Base-by-base conservation (phyloP, 2,888 invertebrate genomes). In the Nomada hirtipes region DNA sequence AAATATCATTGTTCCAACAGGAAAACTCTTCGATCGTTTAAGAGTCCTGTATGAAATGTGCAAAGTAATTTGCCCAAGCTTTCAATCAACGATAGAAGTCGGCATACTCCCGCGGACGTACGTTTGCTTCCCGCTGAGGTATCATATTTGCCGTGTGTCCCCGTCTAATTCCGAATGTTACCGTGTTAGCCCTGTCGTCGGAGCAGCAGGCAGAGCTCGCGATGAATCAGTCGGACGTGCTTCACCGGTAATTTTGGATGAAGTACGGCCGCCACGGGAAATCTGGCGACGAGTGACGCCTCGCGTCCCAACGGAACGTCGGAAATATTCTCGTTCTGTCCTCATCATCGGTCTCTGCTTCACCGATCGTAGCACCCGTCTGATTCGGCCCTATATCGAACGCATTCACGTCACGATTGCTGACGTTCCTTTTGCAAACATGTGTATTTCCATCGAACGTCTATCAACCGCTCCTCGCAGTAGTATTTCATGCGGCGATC, bases 261-360 rank as follows among this genome's bases (percentile, higher is more conserved):
- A 91, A 86, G 89, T 90, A 91, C 88, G 90, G 84, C 87, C 91
- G 84, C 89, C 91, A 82, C 91, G 91, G 91, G 91, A 91, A 91
- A 91, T 91, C 91, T 91, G 86, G 88, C 85, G 88, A 88, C 88
- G 82, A 88, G 88, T 88, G 88, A 88, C 86, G 83, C 86, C 79
- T 76, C 67, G 63, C 69, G 79, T 83, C 90, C 90, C 84, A 76
- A 52, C 53, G 85, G 89, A 73, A 71, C 80, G 71, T 75, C 86
- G 79, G 86, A 82, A 88, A 83, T 86, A 85, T 79, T 82, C 82
- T 78, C 83, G 77, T 81, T 70, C 81, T 65, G 75, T 29, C 72
- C 82, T 79, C 79, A 78, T 81, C 83, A 82, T 82, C 68, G 81
- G 36, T 47, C 29, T 67, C 55, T 26, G 20, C 63, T 60, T 26